Base-by-base conservation (phyloP, 2,888 invertebrate species). In the Agrypnus murinus region DNA sequence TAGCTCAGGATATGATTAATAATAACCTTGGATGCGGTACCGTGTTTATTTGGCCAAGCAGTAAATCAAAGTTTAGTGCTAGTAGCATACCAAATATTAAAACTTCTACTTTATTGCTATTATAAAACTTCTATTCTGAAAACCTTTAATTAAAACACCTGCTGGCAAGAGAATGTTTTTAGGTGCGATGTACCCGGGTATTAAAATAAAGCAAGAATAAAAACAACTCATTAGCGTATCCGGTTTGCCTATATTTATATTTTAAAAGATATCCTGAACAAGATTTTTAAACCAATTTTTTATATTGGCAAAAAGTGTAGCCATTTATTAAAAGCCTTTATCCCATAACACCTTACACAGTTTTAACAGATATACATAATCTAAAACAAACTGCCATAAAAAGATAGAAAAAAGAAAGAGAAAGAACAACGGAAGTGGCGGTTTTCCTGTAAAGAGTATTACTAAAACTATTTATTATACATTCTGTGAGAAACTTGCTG, bases 211-310 rank as follows among this genome's bases (percentile, higher is more conserved):
- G 43, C 43, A 43, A 15, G 14, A 43, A 43, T 43, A 43, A 43
- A 43, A 43, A 43, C 43, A 43, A 40, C 38, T 43, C 43, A 43
- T 43, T 43, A 43, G 15, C 43, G 43, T 43, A 43, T 43, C 43
- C 43, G 43, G 43, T 43, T 43, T 43, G 15, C 43, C 43, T 15
- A 43, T 43, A 43, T 43, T 36, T 10, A 8, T 14, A 5, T 43
- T 43, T 6, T 8, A 43, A 43, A 12, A 43, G 43, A 43, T 38
- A 38, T 43, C 43, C 43, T 43, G 14, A 12, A 43, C 15, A 43
- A 5, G 15, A 15, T 1, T 43, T 43, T 43, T 14, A 43, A 38
- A 38, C n/a, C 3, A 15, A 8, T 43, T 43, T 14, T 4, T 43
- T 25, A 25, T 25, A 25, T 25, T n/a, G n/a, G 5, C 25, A 25